Conservation (phyloP, 1,140 invertebrate genomes). For the Leptestheria dahalacensis region DNA sequence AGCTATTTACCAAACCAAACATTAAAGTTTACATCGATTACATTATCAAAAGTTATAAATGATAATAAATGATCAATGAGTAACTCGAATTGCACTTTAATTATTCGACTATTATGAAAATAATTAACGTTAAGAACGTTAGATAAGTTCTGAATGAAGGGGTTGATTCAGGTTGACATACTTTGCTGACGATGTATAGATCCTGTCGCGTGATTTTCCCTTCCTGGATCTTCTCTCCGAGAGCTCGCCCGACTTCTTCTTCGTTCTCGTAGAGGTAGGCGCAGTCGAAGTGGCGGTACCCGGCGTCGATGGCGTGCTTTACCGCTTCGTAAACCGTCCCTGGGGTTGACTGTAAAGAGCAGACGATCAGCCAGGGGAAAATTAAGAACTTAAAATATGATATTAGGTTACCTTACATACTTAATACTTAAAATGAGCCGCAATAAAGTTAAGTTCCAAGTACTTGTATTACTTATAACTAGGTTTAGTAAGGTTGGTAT, state of each 20-base stretch:
- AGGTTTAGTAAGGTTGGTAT: too few relatives aligned
- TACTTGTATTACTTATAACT: too few relatives aligned
- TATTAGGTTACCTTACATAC: too few relatives aligned
- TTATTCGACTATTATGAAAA: too few relatives aligned
- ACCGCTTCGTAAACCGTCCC: constrained; percentile 57
- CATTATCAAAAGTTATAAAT: neutral
- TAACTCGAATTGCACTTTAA: too few relatives aligned
- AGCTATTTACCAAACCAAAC: constrained; percentile 32
- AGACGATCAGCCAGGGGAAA: neutral
- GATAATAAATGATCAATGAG: too few relatives aligned
- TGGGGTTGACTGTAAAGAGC: constrained; percentile 41
- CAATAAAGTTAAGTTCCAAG: too few relatives aligned
- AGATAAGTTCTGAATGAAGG: too few relatives aligned
- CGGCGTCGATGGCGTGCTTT: constrained; percentile 53
- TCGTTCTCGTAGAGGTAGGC: constrained; percentile 71
- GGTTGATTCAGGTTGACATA: too few relatives aligned
- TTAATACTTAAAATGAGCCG: too few relatives aligned
- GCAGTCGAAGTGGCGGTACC: constrained; percentile 71
- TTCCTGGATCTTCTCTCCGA: constrained; percentile 51
- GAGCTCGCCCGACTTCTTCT: constrained; percentile 58
- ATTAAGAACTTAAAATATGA: too few relatives aligned
- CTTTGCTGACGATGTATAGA: constrained; percentile 29
- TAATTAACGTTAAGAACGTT: too few relatives aligned
- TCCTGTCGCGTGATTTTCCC: constrained; percentile 52
- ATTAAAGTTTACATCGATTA: neutral